Evolutionary conservation across 2,888 invertebrate genomes (phyloP), one percentile per base, ranked within the genome.

Genomic region (Luffia ferchaultella): DNA sequence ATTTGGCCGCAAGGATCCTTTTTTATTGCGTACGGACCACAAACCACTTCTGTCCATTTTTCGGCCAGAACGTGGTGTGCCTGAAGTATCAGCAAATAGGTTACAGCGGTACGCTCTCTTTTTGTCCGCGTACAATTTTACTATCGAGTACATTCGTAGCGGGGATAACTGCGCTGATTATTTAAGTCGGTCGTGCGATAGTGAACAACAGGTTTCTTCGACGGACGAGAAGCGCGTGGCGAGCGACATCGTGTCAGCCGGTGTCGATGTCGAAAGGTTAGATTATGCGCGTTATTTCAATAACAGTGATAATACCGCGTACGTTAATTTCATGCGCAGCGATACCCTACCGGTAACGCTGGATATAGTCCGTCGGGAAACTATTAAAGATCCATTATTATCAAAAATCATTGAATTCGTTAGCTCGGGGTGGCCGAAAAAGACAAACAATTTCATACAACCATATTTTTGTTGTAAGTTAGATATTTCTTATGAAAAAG

Each of bases 21-120:
- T 59, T 48, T 50, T 57, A 40, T 50, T 57, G 5, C 53, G 49
- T 49, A 56, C 55, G 0, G 55, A 57, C 42, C 55, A 57, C 42
- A 50, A 30, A 17, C 49, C 49, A 9, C 20, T 49, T 2, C 16
- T 49, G 15, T 16, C 49, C 2, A 49, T 49, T 2, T 49, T 49
- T 20, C 5, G 40, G 2, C 20, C 44, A 2, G 18, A 30, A 5
- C 43, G 45, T 17, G 30, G 49, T n/a, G n/a, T 49, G 2, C 45
- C 49, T 2, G 49, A 44, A 30, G 40, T 44, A n/a, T n/a, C n/a
- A n/a, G n/a, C n/a, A n/a, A n/a, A n/a, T n/a, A n/a, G n/a, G n/a
- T n/a, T n/a, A n/a, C n/a, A n/a, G n/a, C n/a, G n/a, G n/a, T n/a
- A 40, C 40, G 40, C 40, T 12, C 12, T 40, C 9, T 40, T 40